Base-by-base conservation (phyloP, 1,140 invertebrate species). In the Brachionus rubens region DNA sequence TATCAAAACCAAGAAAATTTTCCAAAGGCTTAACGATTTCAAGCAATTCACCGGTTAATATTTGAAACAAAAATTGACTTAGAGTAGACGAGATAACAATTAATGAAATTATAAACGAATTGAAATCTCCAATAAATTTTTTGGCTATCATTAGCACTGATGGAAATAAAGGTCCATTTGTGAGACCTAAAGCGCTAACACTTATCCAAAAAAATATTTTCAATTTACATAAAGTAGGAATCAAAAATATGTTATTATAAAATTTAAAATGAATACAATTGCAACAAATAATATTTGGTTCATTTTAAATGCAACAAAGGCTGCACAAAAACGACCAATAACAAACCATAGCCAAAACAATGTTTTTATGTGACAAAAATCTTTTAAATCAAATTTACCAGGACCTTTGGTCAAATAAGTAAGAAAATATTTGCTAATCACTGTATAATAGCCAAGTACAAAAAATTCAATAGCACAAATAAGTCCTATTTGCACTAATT, bases 71-170 rank as follows among this genome's bases (percentile, higher is more conserved):
- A 43, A 43, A 33, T 47, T 16, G 14, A 16, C 67, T 52, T 7
- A 47, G 21, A n/a, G 28, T 26, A 6, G 48, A 9, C 3, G 41
- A 41, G 9, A 70, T 4, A n/a, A 30, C 47, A 36, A 70, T 47
- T 48, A 70, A 47, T n/a, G 67, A 70, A 16, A 70, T n/a, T n/a
- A 70, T 43, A 70, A 70, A 70, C 7, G 67, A 52, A 19, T 70
- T 70, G 10, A 47, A 52, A n/a, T 70, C 43, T 1, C 33, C 48
- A 19, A 70, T 30, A 70, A 48, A 70, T 5, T 21, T 21, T 28
- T 52, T 47, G 24, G 43, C 67, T 5, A 70, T 26, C 67, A 70
- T 70, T n/a, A 70, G n/a, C 21, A n/a, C 5, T 19, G 67, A 70
- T 16, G 67, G 67, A 48, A 30, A 19, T 16, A 48, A 43, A 3